Conservation (phyloP, 2,888 invertebrate species). For the Eristalis intricaria region DNA sequence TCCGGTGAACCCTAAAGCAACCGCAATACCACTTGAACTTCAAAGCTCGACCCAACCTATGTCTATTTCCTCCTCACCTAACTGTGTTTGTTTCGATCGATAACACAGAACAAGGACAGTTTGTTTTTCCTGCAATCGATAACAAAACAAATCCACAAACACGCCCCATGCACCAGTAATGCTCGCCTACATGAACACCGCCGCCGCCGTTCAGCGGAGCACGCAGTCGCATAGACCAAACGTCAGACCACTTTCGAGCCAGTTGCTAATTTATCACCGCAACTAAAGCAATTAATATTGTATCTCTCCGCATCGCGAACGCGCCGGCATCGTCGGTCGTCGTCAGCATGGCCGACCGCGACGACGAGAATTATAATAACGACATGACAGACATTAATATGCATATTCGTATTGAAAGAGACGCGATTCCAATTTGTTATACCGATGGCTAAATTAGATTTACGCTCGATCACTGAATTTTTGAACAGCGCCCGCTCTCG, state of each 20-base stretch:
- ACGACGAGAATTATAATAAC: conserved; percentile 63
- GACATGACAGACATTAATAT: conserved; percentile 52
- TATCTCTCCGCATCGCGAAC: conserved; percentile 17
- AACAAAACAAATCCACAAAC: conserved; percentile 23
- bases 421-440: conserved; percentile 66
- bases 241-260: conserved; percentile 42
- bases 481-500: neutral
- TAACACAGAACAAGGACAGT: conserved; percentile 23
- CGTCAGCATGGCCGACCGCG: neutral
- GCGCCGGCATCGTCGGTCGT: conserved; percentile 29
- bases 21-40: conserved; percentile 3
- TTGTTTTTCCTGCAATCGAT: conserved; percentile 20
- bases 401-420: conserved; percentile 57
- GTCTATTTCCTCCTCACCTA: neutral
- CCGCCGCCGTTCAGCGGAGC: neutral
- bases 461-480: conserved; percentile 30
- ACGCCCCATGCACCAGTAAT: conserved; percentile 48
- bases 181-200: conserved; percentile 50
- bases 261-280: conserved; percentile 59
- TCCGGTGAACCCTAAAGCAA: neutral
- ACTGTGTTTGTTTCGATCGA: conserved; percentile 9
- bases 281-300: conserved; percentile 54
- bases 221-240: neutral
- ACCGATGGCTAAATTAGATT: conserved; percentile 59
- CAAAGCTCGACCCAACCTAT: conserved; percentile 2